Evolutionary conservation across 2,113 vertebrate genomes (phyloP).

Genomic region (Ammodytes marinus): DNA sequence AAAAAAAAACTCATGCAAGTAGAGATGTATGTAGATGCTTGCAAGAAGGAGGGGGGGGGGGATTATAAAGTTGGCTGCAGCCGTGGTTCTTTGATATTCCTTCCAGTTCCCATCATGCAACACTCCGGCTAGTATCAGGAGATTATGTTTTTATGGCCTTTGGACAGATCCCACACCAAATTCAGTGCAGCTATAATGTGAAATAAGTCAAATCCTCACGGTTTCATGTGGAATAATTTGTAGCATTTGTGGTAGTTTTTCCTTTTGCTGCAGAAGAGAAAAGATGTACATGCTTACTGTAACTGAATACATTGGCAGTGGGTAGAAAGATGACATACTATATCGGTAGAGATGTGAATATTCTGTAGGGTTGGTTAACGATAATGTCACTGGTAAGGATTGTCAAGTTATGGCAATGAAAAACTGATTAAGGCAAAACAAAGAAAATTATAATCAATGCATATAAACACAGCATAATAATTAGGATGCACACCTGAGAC

Average conservation of each 20-base stretch:
- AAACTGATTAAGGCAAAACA: conserved; percentile 21
- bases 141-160: conserved; percentile 65
- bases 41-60: conserved; percentile 55
- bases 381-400: too few species aligned
- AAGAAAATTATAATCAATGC: conserved; percentile 51
- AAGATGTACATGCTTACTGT: neutral
- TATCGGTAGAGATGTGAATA: neutral
- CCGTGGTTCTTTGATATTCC: conserved; percentile 73
- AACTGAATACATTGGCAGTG: neutral
- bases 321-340: neutral
- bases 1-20: conserved; percentile 38
- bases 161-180: conserved; percentile 43
- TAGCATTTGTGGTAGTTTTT: neutral
- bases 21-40: conserved; percentile 65
- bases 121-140: conserved; percentile 49
- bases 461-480: conserved; percentile 42
- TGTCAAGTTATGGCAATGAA: neutral
- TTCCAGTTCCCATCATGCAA: conserved; percentile 76
- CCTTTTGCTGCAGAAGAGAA: conserved; percentile 4
- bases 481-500: neutral
- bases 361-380: neutral
- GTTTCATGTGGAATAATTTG: conserved; percentile 24
- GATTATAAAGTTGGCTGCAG: conserved; percentile 67
- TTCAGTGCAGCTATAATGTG: conserved; percentile 23
- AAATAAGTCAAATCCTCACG: conserved; percentile 33